Evolutionary conservation across 2,113 vertebrate species (phyloP), one percentile per base, ranked within the genome.

Genomic region (Saiga tatarica): DNA sequence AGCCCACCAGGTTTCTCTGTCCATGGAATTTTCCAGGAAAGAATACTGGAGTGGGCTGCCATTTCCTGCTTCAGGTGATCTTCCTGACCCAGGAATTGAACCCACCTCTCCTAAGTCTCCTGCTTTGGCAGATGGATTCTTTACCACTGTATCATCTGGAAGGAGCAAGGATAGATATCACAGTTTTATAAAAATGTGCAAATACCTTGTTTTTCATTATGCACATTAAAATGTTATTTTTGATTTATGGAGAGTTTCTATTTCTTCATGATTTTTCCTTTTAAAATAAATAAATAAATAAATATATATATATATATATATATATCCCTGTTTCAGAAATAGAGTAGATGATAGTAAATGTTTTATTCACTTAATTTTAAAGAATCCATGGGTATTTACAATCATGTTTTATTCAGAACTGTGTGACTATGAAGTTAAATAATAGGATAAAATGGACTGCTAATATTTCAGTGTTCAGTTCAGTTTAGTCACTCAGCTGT

Each of bases 331-430:
- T 87, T 7, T 60, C 64, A 83, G 36, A 78, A 83, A 84, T 4
- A 90, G 7, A 53, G 2, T 14, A 81, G 52, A 91, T 93, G 10
- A 9, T 21, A 86, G 47, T 90, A 39, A 71, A 36, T 30, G 2
- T 57, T 93, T 88, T 85, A 91, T 74, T 95, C 13, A 71, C n/a
- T 91, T 87, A 91, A 71, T 62, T 96, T 95, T 87, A 28, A 88
- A 55, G 39, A 74, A 86, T 87, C 64, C 16, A 21, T 93, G 14
- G 12, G 4, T 62, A 85, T 89, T 95, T 93, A n/a, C 36, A 90
- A 8, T 76, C n/a, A 53, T 85, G 1, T 74, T 64, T 91, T 93
- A 85, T 50, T 93, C 60, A 36, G 15, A 93, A 36, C 21, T 28
- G 11, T 91, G 30, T 39, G 59, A 55, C 50, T 82, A n/a, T 95